Base-by-base conservation (phyloP, 1,140 invertebrate species). In the Spodoptera litura region DNA sequence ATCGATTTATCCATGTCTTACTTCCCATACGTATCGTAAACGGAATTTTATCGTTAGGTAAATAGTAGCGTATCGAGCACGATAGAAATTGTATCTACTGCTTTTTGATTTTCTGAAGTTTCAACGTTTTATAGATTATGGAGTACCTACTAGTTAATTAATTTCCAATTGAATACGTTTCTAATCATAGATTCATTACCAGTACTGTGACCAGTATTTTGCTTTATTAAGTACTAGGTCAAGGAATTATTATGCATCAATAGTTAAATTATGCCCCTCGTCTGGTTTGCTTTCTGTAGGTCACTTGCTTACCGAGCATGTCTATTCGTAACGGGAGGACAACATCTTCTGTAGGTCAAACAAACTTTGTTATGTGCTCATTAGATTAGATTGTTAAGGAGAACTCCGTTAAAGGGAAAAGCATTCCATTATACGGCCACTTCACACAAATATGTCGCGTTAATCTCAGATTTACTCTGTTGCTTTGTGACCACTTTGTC, bases 271-370 rank as follows among this genome's bases (percentile, higher is more conserved):
- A 49, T 53, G 44, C 35, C 55, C 59, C 10, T 74, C 38, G 58
- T 55, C 53, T 31, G 35, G 15, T n/a, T 71, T 79, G 70, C 78
- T 82, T 83, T 81, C 74, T 74, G 27, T 70, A 51, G 58, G 77
- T 78, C 79, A 79, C 76, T 77, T 68, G 61, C 38, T 62, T 52
- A 59, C 58, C 15, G 52, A 76, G 70, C 68, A 51, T 56, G 44
- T 31, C 49, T 78, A 81, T 71, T 77, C 68, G 66, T 81, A 79
- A 81, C 82, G 78, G 81, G 73, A 83, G 81, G 80, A 78, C 80
- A 71, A 75, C 77, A 76, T 71, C 52, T 62, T 66, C 74, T 66
- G 51, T 68, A 58, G 74, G 61, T 68, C 62, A 77, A 66, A 66
- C 62, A 55, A 66, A 68, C 74, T 68, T 68, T 77, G 74, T 51